Evolutionary conservation across 2,888 invertebrate species (phyloP).

Genomic region (Esperia sulphurella): DNA sequence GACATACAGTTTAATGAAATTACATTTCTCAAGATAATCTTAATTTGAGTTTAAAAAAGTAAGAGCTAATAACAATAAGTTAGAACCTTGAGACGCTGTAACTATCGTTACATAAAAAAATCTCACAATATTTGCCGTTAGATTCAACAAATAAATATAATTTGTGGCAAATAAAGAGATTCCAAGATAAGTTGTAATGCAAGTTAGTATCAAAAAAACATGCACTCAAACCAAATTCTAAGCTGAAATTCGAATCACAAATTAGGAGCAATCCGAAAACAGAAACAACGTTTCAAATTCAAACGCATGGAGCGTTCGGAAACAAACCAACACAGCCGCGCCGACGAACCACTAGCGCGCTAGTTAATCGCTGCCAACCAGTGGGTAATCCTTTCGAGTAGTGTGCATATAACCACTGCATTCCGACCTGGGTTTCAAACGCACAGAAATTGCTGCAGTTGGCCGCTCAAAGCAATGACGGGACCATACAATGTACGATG

Average conservation of each 20-base stretch:
- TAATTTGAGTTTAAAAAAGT: too few species aligned
- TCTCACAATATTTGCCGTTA: too few species aligned
- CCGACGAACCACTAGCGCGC: slow-evolving; percentile 54
- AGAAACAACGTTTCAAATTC: slow-evolving; percentile 41
- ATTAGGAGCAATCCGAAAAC: slow-evolving; percentile 28
- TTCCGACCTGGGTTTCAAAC: slow-evolving; percentile 36
- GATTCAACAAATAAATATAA: too few species aligned
- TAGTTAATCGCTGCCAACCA: slow-evolving; percentile 70
- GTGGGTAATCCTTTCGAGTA: slow-evolving; percentile 72
- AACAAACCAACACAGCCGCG: slow-evolving; percentile 54
- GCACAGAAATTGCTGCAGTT: slow-evolving; percentile 61
- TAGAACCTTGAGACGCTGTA: too few species aligned
- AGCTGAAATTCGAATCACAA: neutral
- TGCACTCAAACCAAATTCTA: too few species aligned
- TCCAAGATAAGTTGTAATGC: too few species aligned
- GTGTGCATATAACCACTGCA: slow-evolving; percentile 67
- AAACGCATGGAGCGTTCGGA: slow-evolving; percentile 44
- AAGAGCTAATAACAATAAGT: neutral
- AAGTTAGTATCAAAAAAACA: too few species aligned
- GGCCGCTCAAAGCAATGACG: slow-evolving; percentile 59
- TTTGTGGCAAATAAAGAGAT: too few species aligned
- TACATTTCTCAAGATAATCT: too few species aligned
- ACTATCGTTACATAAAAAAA: too few species aligned
- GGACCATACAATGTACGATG: slow-evolving; percentile 59
- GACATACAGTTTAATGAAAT: slow-evolving; percentile 6